Percentiles rank a stretch among this genome's conserved stretches.
These are phyloP conservation scores for Xestia c-nigrum DNA, from an alignment of 2,888 invertebrate species.

Conservation along the genomic window DNA sequence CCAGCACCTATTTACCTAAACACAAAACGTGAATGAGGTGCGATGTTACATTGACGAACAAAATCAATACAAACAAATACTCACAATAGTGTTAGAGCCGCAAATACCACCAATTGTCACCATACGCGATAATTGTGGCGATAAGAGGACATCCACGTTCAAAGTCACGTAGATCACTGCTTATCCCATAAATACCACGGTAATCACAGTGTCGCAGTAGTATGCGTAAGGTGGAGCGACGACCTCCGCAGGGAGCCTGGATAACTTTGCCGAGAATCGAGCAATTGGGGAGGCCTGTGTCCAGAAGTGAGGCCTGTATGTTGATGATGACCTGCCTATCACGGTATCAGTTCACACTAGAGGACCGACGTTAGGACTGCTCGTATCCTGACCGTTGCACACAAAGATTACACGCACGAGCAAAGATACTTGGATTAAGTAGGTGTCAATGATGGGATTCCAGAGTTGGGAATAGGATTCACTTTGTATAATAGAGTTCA, in stretches of 20 bases:
- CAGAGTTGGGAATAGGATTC: neutral
- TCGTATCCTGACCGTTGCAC: constrained; percentile 12
- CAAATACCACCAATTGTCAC: constrained; percentile 31
- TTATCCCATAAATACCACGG: neutral
- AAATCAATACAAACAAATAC: constrained; percentile 19
- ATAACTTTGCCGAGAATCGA: neutral
- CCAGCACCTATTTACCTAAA: neutral
- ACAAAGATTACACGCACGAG: neutral
- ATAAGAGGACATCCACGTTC: neutral
- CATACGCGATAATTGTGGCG: constrained; percentile 23
- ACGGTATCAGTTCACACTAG: constrained; percentile 14
- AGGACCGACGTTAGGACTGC: constrained; percentile 6
- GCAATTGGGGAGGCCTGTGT: neutral
- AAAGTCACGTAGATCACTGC: neutral
- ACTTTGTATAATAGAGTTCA: neutral
- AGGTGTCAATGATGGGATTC: neutral
- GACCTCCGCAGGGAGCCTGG: neutral
- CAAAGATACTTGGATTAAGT: neutral
- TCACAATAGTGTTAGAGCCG: constrained; percentile 29
- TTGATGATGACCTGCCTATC: neutral
- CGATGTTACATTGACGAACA: neutral
- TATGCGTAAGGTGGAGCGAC: neutral
- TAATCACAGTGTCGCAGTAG: neutral
- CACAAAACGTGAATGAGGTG: neutral
- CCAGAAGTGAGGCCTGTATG: neutral